Percentiles rank a stretch among this genome's conserved stretches.
phyloP scores from a whole-genome alignment of 1,140 invertebrate species.

The Dendroctonus ponderosae region DNA sequence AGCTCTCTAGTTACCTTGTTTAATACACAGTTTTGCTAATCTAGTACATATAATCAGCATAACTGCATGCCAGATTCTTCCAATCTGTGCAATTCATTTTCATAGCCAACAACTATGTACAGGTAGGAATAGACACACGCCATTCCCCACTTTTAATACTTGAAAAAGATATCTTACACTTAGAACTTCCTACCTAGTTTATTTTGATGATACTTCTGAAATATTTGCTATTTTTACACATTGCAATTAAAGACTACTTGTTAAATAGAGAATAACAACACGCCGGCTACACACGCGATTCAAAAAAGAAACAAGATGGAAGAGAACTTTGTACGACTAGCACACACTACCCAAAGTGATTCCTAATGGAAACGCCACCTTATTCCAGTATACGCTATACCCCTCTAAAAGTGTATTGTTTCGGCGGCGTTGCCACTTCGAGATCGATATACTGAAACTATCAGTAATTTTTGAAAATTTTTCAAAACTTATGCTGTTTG shows the following conservation, averaged over 20 bases:
- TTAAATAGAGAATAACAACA: conserved; percentile 33
- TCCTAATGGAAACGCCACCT: conserved; percentile 38
- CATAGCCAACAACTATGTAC: conserved; percentile 48
- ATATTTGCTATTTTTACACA: conserved; percentile 40
- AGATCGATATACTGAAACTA: not conserved
- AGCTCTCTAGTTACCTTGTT: conserved; percentile 48
- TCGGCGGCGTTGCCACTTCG: conserved; percentile 16
- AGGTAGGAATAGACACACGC: conserved; percentile 48
- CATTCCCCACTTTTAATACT: conserved; percentile 48
- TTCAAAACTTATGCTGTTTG: no score
- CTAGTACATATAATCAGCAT: conserved; percentile 50
- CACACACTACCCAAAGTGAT: conserved; percentile 50
- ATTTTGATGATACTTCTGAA: conserved; percentile 44
- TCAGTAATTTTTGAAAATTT: not conserved
- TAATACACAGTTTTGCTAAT: conserved; percentile 49
- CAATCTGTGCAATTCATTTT: conserved; percentile 42
- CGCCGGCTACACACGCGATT: conserved; percentile 50
- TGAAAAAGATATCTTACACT: conserved; percentile 47
- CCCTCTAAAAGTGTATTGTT: conserved; percentile 55
- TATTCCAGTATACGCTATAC: conserved; percentile 51
- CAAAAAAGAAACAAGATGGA: conserved; percentile 51
- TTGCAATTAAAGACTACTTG: conserved; percentile 31
- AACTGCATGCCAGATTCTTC: conserved; percentile 48
- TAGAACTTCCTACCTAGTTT: conserved; percentile 52
- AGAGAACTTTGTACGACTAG: conserved; percentile 52